Base-by-base conservation (phyloP, 2,888 invertebrate species). In the Disparrhopalites patrizii region DNA sequence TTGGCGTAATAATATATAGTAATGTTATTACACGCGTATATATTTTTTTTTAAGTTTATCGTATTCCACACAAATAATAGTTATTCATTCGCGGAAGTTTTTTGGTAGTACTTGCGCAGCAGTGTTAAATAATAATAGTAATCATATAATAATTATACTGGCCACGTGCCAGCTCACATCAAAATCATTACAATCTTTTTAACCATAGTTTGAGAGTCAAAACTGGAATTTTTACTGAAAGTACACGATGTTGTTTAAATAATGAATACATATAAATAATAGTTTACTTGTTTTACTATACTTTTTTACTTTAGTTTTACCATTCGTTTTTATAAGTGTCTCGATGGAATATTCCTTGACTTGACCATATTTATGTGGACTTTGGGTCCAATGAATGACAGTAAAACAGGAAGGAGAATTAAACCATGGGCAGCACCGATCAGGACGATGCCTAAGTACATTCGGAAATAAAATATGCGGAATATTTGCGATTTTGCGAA, bases 401-500 rank as follows among this genome's bases (percentile, higher is more conserved):
- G 87, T 77, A 99, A 85, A 68, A 99, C 97, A 8, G 99, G 99
- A 75, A 99, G 83, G 83, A 99, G 97, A 77, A 99, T 88, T 68
- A 99, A 87, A 20, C 98, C 98, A 81, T 99, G 98, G 4, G 93
- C 88, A 8, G 98, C 98, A 62, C 99, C 99, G 79, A 94, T 90
- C 67, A 98, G 78, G 62, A 99, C 98, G 76, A 99, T 99, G 66
- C 96, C 94, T 78, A 99, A 83, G 81, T 98, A 99, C 93, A 97
- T 95, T 73, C 94, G 86, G 84, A 95, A 96, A 83, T 95, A 96
- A 82, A 93, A 95, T 77, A 90, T 88, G 80, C 91, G 87, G 83
- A 99, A 99, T 73, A 99, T 93, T 83, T 97, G 96, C 67, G 95
- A 95, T 80, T 96, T 96, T 25, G 98, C 96, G 79, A 97, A 97